Percentiles rank a stretch among this genome's conserved stretches.
These are phyloP conservation scores for Cervus canadensis DNA, from an alignment of 2,113 vertebrate genomes.

Conservation along the genomic window DNA sequence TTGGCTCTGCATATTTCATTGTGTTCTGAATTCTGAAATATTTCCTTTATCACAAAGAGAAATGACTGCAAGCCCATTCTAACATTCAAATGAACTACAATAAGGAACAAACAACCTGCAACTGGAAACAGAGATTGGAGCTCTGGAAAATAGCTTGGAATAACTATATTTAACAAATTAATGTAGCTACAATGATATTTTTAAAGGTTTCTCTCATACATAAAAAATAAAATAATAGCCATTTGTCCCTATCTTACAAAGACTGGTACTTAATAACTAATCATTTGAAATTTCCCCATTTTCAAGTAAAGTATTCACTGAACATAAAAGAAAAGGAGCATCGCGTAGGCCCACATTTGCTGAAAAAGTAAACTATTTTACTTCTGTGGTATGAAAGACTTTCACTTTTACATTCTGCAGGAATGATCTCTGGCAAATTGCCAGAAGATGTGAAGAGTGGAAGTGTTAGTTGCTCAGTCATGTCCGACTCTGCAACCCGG, in stretches of 20 bases:
- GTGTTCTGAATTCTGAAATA: background rate
- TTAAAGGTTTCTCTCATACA: background rate
- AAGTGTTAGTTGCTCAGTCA: background rate
- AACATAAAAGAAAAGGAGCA: background rate
- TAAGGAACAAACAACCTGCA: background rate
- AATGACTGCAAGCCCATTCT: slow-evolving; percentile 13
- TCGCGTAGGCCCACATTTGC: background rate
- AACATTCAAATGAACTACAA: background rate
- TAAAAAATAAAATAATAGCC: slow-evolving; percentile 28
- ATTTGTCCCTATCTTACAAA: background rate
- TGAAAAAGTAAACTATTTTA: slow-evolving; percentile 25
- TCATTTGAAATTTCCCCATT: background rate
- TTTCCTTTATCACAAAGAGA: slow-evolving; percentile 40
- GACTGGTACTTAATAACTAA: background rate
- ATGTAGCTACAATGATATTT: slow-evolving; percentile 28
- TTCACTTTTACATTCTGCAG: background rate
- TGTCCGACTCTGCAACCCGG: background rate
- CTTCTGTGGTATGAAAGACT: background rate
- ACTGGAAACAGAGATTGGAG: background rate
- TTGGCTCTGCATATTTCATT: slow-evolving; percentile 1
- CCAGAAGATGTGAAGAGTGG: background rate
- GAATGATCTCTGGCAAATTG: background rate
- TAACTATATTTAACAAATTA: slow-evolving; percentile 42
- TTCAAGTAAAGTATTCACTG: background rate
- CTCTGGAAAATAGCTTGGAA: background rate